A percentile compares a stretch with the other conserved stretches of the same genome.
phyloP scores from a whole-genome alignment of 1,140 invertebrate genomes.

The Mylabris phalerata region DNA sequence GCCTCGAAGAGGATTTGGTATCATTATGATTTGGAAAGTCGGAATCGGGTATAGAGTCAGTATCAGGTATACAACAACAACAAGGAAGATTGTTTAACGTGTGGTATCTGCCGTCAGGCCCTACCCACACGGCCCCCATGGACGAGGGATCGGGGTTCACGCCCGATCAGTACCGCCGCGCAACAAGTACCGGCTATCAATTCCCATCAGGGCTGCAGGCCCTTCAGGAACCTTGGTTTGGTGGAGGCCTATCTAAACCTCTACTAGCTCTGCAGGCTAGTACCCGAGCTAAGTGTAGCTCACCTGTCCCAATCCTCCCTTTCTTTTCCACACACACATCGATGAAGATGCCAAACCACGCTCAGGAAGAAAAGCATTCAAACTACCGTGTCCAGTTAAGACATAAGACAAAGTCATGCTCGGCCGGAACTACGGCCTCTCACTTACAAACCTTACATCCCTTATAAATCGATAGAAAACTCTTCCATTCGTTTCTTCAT shows the following conservation, averaged over 20 bases:
- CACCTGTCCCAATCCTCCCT: neutral
- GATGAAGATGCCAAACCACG: neutral
- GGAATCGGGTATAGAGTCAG: no score
- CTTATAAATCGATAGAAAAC: neutral
- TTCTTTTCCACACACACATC: neutral
- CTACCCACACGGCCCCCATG: neutral
- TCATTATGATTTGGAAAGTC: no score
- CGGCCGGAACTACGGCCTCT: neutral
- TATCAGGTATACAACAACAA: no score
- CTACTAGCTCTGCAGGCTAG: neutral
- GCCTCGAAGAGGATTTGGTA: no score
- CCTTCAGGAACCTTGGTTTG: neutral
- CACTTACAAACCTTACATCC: neutral
- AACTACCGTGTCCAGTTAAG: neutral
- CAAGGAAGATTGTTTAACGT: no score
- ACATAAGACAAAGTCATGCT: neutral
- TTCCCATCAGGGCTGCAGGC: neutral
- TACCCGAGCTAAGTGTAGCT: neutral
- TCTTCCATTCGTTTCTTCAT: neutral
- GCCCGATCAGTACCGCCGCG: neutral
- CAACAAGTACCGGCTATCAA: neutral
- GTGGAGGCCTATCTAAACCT: neutral
- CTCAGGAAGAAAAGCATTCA: neutral
- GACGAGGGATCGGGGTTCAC: neutral
- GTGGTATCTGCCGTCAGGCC: no score